These are phyloP conservation scores for Clarias batrachus DNA, from an alignment of 2,113 vertebrate species.

Conservation along the genomic window DNA sequence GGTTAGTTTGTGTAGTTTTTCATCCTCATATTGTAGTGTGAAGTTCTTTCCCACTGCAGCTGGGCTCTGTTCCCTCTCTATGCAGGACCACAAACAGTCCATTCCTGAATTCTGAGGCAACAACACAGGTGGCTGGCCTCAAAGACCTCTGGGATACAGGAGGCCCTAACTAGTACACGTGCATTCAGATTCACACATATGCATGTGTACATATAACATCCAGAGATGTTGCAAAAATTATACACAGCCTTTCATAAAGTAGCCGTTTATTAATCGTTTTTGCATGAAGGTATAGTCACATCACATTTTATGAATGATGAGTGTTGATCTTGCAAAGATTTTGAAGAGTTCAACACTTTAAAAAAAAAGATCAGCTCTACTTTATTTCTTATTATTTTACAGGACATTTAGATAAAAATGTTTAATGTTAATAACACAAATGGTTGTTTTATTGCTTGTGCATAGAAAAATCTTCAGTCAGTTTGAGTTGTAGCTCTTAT, in stretches of 20 bases:
- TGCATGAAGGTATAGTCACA: no score
- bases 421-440: background rate
- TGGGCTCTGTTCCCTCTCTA: slow-evolving; percentile 28
- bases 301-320: no score
- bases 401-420: background rate
- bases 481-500: background rate
- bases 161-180: slow-evolving; percentile 19
- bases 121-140: slow-evolving; percentile 37
- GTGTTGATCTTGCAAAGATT: no score
- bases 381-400: background rate
- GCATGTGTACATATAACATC: background rate
- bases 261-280: no score
- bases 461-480: background rate
- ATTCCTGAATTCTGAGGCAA: slow-evolving; percentile 52
- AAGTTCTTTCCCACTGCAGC: slow-evolving; percentile 32
- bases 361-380: background rate
- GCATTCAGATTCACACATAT: slow-evolving; percentile 12
- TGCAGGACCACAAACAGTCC: slow-evolving; percentile 24
- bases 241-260: no score
- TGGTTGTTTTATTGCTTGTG: background rate
- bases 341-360: background rate
- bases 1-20: slow-evolving; percentile 5
- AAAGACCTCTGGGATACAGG: slow-evolving; percentile 33
- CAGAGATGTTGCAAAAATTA: no score
- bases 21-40: background rate